Percentiles rank a stretch among this genome's conserved stretches.
These are phyloP conservation scores for Scopus umbretta DNA, from an alignment of 2,113 vertebrate species.

Conservation along the genomic window DNA sequence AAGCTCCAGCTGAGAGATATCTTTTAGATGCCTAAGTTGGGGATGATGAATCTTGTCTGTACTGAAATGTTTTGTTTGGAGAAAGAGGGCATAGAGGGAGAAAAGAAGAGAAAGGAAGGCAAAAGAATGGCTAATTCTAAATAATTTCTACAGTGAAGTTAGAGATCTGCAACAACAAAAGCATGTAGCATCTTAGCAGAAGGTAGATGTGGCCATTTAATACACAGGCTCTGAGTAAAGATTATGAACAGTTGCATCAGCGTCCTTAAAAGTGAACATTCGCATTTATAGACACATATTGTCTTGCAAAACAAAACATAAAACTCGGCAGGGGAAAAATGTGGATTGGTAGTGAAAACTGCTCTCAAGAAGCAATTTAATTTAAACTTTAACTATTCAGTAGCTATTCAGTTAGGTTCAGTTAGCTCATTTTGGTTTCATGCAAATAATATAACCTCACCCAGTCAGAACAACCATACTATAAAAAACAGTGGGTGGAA, in stretches of 20 bases:
- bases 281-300: neutral
- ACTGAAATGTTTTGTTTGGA: neutral
- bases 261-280: neutral
- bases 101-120: neutral
- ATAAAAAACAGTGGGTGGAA: neutral
- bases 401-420: neutral
- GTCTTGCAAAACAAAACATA: slow-evolving; percentile 12
- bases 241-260: neutral
- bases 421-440: slow-evolving; percentile 4
- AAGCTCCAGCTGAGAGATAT: neutral
- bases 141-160: neutral
- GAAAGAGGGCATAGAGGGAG: neutral
- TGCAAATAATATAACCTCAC: neutral
- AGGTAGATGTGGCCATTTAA: slow-evolving; percentile 25
- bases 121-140: neutral
- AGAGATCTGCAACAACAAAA: neutral
- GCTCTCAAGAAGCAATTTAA: slow-evolving; percentile 6
- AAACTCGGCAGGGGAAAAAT: slow-evolving; percentile 11
- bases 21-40: neutral
- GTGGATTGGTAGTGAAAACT: neutral
- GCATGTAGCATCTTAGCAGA: neutral
- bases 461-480: neutral
- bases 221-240: neutral
- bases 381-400: slow-evolving; percentile 30
- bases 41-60: neutral